Percentiles rank a stretch among this genome's conserved stretches.
These are phyloP conservation scores for Melanerpes aurifrons DNA, from an alignment of 2,113 vertebrate species.

Conservation along the genomic window DNA sequence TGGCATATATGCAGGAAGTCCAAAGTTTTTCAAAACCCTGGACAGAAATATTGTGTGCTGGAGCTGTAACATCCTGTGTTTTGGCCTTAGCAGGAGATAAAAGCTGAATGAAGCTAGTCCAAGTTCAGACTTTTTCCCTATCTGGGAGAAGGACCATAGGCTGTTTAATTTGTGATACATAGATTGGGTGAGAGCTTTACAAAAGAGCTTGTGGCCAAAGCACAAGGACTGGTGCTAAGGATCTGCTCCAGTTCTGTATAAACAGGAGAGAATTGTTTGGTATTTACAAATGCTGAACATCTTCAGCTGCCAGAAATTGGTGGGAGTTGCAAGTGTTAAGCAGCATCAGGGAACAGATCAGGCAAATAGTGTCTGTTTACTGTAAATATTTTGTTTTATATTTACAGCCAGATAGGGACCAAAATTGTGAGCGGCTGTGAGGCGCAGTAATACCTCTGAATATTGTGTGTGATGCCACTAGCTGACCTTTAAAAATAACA, in stretches of 20 bases:
- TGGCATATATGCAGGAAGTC: neutral
- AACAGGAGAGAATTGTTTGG: neutral
- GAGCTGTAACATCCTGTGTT: neutral
- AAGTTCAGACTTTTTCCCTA: neutral
- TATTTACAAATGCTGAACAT: neutral
- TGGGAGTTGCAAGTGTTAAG: neutral
- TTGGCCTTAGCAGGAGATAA: neutral
- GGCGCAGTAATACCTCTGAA: neutral
- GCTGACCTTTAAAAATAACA: neutral
- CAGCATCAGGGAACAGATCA: neutral
- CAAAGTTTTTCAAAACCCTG: neutral
- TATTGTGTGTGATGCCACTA: neutral
- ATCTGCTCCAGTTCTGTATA: neutral
- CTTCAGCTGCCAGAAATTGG: neutral
- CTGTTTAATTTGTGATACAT: neutral
- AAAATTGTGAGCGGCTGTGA: accelerated
- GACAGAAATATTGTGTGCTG: neutral
- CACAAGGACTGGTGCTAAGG: neutral
- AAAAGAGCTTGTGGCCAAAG: neutral
- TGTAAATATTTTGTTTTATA: neutral
- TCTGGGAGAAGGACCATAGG: neutral
- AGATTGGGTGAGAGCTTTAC: neutral
- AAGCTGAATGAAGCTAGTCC: neutral
- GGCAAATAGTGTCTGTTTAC: neutral
- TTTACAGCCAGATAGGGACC: neutral